Evolutionary conservation across 1,140 invertebrate genomes (phyloP).

Genomic region (Triops cancriformis): DNA sequence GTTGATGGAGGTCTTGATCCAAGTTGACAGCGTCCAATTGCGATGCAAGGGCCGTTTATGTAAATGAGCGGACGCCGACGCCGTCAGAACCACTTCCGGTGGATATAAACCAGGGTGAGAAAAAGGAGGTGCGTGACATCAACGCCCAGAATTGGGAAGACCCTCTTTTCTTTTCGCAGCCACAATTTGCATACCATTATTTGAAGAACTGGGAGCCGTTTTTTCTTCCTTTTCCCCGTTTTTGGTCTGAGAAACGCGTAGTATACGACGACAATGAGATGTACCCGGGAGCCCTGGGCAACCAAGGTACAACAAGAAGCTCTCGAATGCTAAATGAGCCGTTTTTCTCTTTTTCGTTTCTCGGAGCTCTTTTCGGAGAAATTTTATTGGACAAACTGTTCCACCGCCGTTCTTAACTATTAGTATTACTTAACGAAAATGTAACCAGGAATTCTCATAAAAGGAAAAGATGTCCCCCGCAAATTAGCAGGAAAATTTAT

Average conservation of each 20-base stretch:
- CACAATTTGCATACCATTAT: slow-evolving; percentile 10
- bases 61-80: slow-evolving; percentile 7
- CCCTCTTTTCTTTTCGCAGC: not conserved
- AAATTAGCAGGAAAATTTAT: too few relatives aligned
- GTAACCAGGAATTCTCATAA: not conserved
- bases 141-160: not conserved
- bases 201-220: not conserved
- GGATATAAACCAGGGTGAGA: slow-evolving; percentile 10
- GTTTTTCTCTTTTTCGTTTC: not conserved
- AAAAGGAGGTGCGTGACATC: slow-evolving; percentile 3
- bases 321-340: not conserved
- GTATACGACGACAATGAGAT: not conserved
- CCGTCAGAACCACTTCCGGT: slow-evolving; percentile 3
- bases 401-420: not conserved
- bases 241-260: not conserved
- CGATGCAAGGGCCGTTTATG: slow-evolving; percentile 12
- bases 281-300: not conserved
- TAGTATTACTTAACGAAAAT: not conserved
- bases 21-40: slow-evolving; percentile 13
- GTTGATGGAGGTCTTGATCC: slow-evolving; percentile 12
- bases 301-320: not conserved
- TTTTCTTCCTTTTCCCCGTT: not conserved
- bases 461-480: not conserved
- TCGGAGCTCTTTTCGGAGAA: too few relatives aligned
- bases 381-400: not conserved